These are phyloP conservation scores for Turnix velox DNA, from an alignment of 2,113 vertebrate species.

Conservation along the genomic window DNA sequence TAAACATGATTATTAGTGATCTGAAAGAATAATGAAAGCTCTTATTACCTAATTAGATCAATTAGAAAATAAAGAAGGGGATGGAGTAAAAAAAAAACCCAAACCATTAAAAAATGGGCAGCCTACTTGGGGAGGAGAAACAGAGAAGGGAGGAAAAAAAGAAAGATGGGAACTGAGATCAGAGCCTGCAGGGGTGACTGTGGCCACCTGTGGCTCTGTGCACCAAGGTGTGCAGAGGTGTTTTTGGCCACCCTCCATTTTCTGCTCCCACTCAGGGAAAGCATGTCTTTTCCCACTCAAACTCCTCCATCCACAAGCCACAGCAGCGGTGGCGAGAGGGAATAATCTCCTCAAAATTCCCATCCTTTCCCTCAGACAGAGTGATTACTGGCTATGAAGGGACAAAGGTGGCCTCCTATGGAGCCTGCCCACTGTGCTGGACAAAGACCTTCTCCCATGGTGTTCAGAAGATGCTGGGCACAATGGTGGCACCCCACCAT, in stretches of 20 bases:
- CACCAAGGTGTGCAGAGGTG: accelerated
- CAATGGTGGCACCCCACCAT: background rate
- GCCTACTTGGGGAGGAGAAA: background rate
- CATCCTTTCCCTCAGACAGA: background rate
- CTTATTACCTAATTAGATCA: background rate
- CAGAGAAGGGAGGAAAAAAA: background rate
- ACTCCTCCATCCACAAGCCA: background rate
- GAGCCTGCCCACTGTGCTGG: background rate
- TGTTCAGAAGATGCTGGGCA: conserved; percentile 4
- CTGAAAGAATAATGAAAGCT: background rate
- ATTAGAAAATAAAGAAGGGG: background rate
- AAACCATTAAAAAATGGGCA: background rate
- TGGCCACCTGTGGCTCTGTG: background rate
- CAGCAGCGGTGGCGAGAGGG: accelerated
- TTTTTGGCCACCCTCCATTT: background rate
- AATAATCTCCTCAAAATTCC: background rate
- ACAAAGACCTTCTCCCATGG: conserved; percentile 27
- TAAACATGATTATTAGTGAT: background rate
- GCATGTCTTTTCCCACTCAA: background rate
- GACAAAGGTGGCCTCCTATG: conserved; percentile 41
- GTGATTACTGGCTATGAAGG: background rate
- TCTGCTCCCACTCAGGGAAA: background rate
- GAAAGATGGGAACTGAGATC: background rate
- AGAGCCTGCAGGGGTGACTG: accelerated
- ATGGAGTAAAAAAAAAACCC: background rate